Evolutionary conservation across 2,113 vertebrate species (phyloP).

Genomic region (Nansenia antarctica): DNA sequence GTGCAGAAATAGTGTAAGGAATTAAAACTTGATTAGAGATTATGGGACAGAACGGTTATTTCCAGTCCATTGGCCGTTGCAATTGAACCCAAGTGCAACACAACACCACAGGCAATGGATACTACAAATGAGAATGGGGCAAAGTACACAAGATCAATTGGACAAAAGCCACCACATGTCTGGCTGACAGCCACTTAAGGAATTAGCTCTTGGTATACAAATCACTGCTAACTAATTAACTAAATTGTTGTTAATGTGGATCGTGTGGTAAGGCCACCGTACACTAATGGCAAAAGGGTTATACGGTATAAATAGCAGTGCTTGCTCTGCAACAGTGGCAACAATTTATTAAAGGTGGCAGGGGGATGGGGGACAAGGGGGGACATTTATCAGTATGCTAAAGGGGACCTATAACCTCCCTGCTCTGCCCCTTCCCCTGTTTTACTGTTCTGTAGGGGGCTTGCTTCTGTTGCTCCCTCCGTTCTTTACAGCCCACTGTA

Average conservation of each 20-base stretch:
- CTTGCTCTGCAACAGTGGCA: conserved; percentile 19
- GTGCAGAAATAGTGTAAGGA: conserved; percentile 6
- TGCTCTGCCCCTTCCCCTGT: background rate
- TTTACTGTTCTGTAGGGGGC: background rate
- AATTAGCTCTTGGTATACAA: conserved; percentile 61
- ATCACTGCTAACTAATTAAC: conserved; percentile 67
- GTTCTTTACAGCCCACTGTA: background rate
- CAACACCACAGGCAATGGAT: background rate
- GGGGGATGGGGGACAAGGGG: background rate
- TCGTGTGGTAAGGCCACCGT: conserved; percentile 30
- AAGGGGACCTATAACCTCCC: conserved; percentile 9
- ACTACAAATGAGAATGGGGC: background rate
- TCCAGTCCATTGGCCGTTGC: background rate
- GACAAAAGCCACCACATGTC: conserved; percentile 44
- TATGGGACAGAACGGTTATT: background rate
- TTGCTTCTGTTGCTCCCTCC: no score
- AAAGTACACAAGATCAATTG: conserved; percentile 55
- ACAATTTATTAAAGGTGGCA: conserved; percentile 29
- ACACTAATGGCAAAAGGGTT: conserved; percentile 44
- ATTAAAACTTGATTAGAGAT: background rate
- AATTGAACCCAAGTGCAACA: conserved; percentile 17
- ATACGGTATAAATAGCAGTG: conserved; percentile 27
- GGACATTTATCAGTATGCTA: conserved; percentile 15
- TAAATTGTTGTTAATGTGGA: conserved; percentile 68
- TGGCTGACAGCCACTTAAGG: conserved; percentile 63